Percentiles rank a stretch among this genome's conserved stretches.
These are phyloP conservation scores for Colaptes auratus DNA, from an alignment of 2,113 vertebrate genomes.

Conservation along the genomic window DNA sequence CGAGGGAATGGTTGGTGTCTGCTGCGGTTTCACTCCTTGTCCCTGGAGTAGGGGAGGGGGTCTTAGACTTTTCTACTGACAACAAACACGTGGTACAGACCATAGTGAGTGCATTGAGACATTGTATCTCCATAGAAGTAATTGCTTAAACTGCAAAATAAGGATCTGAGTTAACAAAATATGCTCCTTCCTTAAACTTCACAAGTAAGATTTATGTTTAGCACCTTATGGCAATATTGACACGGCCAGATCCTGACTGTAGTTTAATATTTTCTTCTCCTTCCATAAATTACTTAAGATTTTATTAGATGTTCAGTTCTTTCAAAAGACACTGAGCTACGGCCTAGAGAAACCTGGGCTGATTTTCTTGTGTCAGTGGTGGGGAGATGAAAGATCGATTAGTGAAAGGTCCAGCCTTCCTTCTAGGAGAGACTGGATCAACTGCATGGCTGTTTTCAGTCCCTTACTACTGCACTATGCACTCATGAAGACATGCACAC, in stretches of 20 bases:
- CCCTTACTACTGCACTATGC: too few relatives aligned
- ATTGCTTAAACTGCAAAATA: neutral
- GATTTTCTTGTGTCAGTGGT: neutral
- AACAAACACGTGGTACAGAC: neutral
- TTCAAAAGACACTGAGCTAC: neutral
- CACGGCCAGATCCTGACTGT: neutral
- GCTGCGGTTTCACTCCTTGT: neutral
- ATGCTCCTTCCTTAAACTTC: neutral
- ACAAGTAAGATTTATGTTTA: neutral
- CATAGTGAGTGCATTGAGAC: neutral
- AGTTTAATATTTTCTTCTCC: neutral
- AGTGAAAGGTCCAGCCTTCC: neutral
- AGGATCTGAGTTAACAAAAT: neutral
- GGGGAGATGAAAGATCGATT: neutral
- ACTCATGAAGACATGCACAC: neutral
- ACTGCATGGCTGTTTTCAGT: neutral
- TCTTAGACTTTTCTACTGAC: neutral
- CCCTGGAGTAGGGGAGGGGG: neutral
- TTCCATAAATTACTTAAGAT: neutral
- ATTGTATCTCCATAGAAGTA: neutral
- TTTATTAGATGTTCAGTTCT: neutral
- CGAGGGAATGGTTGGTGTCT: neutral
- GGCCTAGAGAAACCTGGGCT: neutral
- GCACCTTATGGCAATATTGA: neutral
- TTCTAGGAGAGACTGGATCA: neutral